Conservation (phyloP, 2,797 vertebrate genomes). For the Dermochelys coriacea region DNA sequence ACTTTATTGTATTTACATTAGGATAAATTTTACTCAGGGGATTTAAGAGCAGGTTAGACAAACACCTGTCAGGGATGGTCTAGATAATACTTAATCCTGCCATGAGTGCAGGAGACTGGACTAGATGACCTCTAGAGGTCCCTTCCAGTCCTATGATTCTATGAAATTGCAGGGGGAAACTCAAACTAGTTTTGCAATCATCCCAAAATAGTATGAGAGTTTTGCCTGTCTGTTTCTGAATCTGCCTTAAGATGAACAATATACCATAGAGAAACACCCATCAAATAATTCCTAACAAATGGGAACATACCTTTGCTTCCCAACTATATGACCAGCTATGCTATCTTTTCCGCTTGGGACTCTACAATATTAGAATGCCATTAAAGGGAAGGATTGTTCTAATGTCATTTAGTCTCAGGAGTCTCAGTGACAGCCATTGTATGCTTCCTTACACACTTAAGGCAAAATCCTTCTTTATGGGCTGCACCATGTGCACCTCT, state of each 20-base stretch:
- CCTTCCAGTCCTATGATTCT: too few relatives aligned
- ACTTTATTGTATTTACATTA: background rate
- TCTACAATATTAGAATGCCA: background rate
- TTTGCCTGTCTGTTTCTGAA: background rate
- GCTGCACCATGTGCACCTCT: accelerated
- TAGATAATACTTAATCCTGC: too few relatives aligned
- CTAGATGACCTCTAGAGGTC: too few relatives aligned
- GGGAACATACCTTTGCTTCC: background rate
- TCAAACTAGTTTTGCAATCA: background rate
- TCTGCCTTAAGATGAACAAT: background rate
- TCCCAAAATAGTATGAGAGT: background rate
- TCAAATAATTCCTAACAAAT: background rate
- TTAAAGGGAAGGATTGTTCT: background rate
- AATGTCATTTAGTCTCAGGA: background rate
- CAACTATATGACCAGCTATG: accelerated
- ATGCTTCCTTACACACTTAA: background rate
- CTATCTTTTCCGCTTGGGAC: background rate
- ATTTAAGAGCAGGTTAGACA: background rate
- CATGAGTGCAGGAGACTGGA: too few relatives aligned
- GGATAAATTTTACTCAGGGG: background rate
- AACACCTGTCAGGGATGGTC: too few relatives aligned
- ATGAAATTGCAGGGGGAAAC: background rate
- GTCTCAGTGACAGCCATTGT: background rate
- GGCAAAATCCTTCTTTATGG: background rate
- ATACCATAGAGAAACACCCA: background rate